Evolutionary conservation across 1,140 invertebrate species (phyloP), one percentile per base, ranked within the genome.

Genomic region (Pseudomyrmex flavicornis): DNA sequence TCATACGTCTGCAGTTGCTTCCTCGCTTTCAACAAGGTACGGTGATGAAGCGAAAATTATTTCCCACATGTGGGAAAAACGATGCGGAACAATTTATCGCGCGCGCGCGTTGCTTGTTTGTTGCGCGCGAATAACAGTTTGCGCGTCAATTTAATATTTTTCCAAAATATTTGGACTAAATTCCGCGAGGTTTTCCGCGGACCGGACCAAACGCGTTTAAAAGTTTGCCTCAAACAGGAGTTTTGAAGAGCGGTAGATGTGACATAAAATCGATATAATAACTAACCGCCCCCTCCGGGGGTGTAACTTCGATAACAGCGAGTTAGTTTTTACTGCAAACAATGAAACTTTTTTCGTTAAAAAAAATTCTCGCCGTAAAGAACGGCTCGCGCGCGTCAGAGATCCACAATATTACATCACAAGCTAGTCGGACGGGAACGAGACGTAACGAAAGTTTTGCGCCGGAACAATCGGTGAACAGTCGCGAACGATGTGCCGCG

Each of bases 381-480:
- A 48, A 46, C 26, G 13, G 7, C 10, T 59, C 44, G 35, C 35
- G 35, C 35, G 35, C 5, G 35, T 66, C 20, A 15, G 20, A 70
- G 44, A 48, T 70, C 2, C 20, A 58, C 20, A 58, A 69, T 69
- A 69, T 79, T 50, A 50, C 10, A 35, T 1, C 15, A 20, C 65
- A 46, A 8, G 44, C 50, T 80, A 80, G 72, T 70, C 65, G 52
- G 48, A 50, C 48, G 17, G 10, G 59, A 75, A 63, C 54, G 79
- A 70, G 54, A 35, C 35, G 35, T 15, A 15, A 35, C 44, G n/a
- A 48, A 17, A 79, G 76, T 82, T 63, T 82, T 52, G 15, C 58
- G 50, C 26, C 22, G 54, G 48, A 20, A n/a, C n/a, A n/a, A 82
- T 74, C 15, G 17, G 65, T 59, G 76, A 70, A 80, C 26, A 44